A percentile compares a stretch with the other conserved stretches of the same genome.
phyloP scores from a whole-genome alignment of 2,113 vertebrate species.

The Eudorcas thomsonii region DNA sequence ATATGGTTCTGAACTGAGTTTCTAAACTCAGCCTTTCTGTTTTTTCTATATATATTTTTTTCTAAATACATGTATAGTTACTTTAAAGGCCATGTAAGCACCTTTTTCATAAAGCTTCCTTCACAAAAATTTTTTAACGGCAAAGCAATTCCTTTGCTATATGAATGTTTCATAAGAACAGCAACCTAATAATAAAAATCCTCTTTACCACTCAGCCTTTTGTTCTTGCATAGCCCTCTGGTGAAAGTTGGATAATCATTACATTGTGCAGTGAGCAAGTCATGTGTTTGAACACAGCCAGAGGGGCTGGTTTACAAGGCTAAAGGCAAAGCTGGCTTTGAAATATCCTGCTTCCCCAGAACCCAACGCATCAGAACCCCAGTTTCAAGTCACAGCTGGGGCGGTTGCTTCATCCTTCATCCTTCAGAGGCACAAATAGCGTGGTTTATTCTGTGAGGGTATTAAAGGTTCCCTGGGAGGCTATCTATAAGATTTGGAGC shows the following conservation, averaged over 20 bases:
- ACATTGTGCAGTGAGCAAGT: slow-evolving; percentile 10
- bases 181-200: slow-evolving; percentile 58
- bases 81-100: slow-evolving; percentile 40
- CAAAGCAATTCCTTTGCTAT: slow-evolving; percentile 43
- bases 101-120: slow-evolving; percentile 38
- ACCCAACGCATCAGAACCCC: neutral
- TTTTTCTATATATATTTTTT: neutral
- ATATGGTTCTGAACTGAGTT: slow-evolving; percentile 5
- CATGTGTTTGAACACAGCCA: slow-evolving; percentile 54
- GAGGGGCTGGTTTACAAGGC: slow-evolving; percentile 25
- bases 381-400: slow-evolving; percentile 13
- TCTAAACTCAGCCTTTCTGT: neutral
- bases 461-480: slow-evolving; percentile 54
- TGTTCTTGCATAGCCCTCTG: slow-evolving; percentile 46
- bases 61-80: neutral
- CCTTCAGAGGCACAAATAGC: slow-evolving; percentile 13
- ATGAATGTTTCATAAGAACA: slow-evolving; percentile 63
- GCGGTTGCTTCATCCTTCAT: neutral
- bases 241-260: slow-evolving; percentile 35
- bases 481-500: slow-evolving; percentile 22
- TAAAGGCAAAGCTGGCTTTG: slow-evolving; percentile 52
- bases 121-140: slow-evolving; percentile 45
- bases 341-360: slow-evolving; percentile 37
- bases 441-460: slow-evolving; percentile 30
- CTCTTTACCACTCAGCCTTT: slow-evolving; percentile 38